Evolutionary conservation across 2,888 invertebrate species (phyloP).

Genomic region (Sclerodermus sp.): DNA sequence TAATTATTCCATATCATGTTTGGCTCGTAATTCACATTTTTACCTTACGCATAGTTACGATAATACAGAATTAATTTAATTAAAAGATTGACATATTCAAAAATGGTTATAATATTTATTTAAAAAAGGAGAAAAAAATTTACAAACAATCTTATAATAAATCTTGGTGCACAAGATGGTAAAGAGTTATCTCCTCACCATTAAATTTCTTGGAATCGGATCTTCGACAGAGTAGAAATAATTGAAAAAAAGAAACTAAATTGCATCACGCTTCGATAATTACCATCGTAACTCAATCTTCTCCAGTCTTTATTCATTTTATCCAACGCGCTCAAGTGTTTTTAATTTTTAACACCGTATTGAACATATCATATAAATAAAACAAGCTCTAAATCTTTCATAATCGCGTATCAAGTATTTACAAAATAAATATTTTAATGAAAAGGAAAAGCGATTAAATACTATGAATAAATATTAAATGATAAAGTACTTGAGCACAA

Average conservation of each 20-base stretch:
- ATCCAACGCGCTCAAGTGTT: not conserved
- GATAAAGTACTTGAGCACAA: not conserved
- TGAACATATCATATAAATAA: not conserved
- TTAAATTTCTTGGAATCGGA: slow-evolving; percentile 25
- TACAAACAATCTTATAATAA: slow-evolving; percentile 16
- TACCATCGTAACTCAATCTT: slow-evolving; percentile 10
- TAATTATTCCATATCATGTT: not conserved
- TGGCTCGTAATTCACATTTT: slow-evolving; percentile 1
- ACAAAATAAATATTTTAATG: not conserved
- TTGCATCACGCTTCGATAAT: slow-evolving; percentile 21
- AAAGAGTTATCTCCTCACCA: slow-evolving; percentile 19
- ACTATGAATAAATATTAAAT: not conserved
- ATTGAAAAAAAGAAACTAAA: slow-evolving; percentile 17
- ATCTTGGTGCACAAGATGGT: not conserved
- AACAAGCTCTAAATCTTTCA: no score
- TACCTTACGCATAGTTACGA: not conserved
- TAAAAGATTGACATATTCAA: no score
- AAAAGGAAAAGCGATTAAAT: not conserved
- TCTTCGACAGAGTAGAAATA: slow-evolving; percentile 12
- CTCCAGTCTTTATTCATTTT: no score
- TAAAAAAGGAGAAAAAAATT: slow-evolving; percentile 4
- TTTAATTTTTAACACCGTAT: not conserved
- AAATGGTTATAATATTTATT: not conserved
- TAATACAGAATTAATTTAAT: no score
- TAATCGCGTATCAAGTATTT: not conserved